A percentile compares a stretch with the other conserved stretches of the same genome.
These are phyloP conservation scores for Andrena marginata DNA, from an alignment of 2,888 invertebrate species.

Conservation along the genomic window DNA sequence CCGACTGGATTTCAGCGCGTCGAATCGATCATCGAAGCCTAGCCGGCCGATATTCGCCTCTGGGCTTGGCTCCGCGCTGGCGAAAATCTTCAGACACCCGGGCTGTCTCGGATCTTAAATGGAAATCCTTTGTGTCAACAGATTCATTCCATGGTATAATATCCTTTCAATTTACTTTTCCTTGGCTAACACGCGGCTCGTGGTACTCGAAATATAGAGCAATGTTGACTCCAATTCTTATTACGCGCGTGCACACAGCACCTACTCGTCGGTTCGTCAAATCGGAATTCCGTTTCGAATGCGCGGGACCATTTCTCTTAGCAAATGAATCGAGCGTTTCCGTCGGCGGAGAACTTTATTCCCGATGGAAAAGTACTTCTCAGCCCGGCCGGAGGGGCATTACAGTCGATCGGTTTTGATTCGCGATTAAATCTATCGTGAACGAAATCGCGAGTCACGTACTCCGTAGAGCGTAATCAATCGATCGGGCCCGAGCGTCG, in stretches of 20 bases:
- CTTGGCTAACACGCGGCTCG: too few species aligned
- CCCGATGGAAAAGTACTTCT: not conserved
- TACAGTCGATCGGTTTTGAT: slow-evolving; percentile 23
- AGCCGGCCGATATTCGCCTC: not conserved
- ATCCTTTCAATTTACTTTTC: too few species aligned
- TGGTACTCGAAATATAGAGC: too few species aligned
- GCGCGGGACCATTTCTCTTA: not conserved
- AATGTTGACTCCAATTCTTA: too few species aligned
- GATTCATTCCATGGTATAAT: too few species aligned
- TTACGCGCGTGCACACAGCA: too few species aligned
- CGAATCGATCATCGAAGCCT: slow-evolving; percentile 10
- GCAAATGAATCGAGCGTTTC: not conserved
- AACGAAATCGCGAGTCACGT: slow-evolving; percentile 49
- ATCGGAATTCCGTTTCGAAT: not conserved
- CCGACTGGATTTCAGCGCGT: slow-evolving; percentile 12
- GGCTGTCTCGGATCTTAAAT: too few species aligned
- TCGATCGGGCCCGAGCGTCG: slow-evolving; percentile 47
- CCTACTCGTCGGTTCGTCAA: too few species aligned
- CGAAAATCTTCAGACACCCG: too few species aligned
- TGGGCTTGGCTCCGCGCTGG: not conserved
- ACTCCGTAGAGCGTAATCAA: slow-evolving; percentile 51
- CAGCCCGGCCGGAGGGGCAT: slow-evolving; percentile 5
- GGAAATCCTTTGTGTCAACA: too few species aligned
- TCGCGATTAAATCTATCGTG: slow-evolving; percentile 38
- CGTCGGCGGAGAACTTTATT: not conserved